Evolutionary conservation across 2,797 vertebrate genomes (phyloP).

Genomic region (Cheirogaleus major): DNA sequence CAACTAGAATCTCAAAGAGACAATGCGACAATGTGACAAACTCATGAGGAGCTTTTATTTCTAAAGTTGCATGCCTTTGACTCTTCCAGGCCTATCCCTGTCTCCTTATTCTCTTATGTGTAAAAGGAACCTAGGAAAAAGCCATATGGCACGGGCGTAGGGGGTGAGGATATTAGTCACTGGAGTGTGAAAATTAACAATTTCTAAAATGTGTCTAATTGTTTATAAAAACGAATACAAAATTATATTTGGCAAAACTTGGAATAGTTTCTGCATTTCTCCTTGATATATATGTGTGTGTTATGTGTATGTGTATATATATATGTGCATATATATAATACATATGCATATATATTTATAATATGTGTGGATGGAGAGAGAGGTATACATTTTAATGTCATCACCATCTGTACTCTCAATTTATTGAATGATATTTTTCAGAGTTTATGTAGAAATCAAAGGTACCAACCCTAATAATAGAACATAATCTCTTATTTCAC

Average conservation of each 20-base stretch:
- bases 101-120: not conserved
- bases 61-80: not conserved
- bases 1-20: not conserved
- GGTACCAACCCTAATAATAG: not conserved
- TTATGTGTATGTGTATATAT: not conserved
- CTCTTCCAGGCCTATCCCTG: not conserved
- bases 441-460: conserved; percentile 40
- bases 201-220: conserved; percentile 67
- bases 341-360: conserved; percentile 5
- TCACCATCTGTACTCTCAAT: conserved; percentile 36
- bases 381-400: conserved; percentile 40
- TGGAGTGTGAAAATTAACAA: conserved; percentile 63
- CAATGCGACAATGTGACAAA: not conserved
- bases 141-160: conserved; percentile 8
- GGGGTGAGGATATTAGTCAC: conserved; percentile 60
- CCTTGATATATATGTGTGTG: not conserved
- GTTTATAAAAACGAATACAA: conserved; percentile 58
- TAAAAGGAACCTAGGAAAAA: conserved; percentile 36
- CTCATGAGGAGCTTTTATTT: not conserved
- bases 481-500: not conserved
- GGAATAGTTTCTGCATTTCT: conserved; percentile 42
- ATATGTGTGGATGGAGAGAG: conserved; percentile 7
- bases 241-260: conserved; percentile 59
- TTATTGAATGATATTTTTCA: conserved; percentile 50
- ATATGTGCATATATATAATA: not conserved